Evolutionary conservation across 1,140 invertebrate genomes (phyloP).

Genomic region (Tribolium madens): DNA sequence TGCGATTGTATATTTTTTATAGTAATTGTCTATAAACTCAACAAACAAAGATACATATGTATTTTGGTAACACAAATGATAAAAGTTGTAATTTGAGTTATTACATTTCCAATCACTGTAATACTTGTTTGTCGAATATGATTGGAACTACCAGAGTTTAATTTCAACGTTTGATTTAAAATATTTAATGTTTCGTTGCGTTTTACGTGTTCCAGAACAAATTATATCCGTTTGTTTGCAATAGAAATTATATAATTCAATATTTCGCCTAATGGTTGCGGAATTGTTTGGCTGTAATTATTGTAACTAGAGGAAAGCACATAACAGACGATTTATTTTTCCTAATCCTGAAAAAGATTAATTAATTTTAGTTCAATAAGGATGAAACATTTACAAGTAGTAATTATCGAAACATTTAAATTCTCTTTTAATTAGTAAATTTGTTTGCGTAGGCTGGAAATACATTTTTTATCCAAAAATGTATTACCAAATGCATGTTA

Average conservation of each 20-base stretch:
- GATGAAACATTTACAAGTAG: too few species aligned
- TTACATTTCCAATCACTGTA: slow-evolving; percentile 33
- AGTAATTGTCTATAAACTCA: background rate
- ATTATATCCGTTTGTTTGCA: slow-evolving; percentile 25
- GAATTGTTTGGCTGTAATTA: slow-evolving; percentile 23
- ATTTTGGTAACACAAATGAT: slow-evolving; percentile 10
- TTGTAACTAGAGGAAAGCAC: background rate
- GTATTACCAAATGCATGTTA: background rate
- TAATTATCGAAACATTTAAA: too few species aligned
- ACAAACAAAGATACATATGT: background rate
- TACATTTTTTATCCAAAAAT: background rate
- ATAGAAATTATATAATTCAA: slow-evolving; percentile 22
- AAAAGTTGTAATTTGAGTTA: slow-evolving; percentile 19
- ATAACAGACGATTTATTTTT: background rate
- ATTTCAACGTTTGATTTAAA: slow-evolving; percentile 13
- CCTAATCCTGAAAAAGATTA: background rate
- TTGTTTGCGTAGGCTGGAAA: background rate
- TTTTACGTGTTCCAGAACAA: slow-evolving; percentile 12
- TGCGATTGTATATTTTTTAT: background rate
- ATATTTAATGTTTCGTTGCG: slow-evolving; percentile 32
- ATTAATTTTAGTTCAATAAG: background rate
- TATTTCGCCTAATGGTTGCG: background rate
- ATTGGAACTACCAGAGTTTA: slow-evolving; percentile 22
- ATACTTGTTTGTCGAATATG: slow-evolving; percentile 30
- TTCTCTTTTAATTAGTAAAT: background rate